Evolutionary conservation across 2,888 invertebrate genomes (phyloP).

Genomic region (Macrophya annulata): DNA sequence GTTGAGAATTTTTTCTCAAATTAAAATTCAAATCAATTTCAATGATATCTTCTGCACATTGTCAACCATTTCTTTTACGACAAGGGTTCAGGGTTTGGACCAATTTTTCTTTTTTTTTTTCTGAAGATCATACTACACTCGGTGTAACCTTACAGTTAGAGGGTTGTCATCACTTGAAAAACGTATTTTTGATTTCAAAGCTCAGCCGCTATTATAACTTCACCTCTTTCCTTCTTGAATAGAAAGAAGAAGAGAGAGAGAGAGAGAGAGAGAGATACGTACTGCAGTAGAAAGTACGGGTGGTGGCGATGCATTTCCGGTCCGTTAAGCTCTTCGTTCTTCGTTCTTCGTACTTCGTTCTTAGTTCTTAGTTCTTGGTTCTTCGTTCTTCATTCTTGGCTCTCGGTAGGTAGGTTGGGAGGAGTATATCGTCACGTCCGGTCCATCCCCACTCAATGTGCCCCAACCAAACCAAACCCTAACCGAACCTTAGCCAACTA

Average conservation of each 20-base stretch:
- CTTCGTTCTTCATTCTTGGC: conserved; percentile 58
- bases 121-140: background rate
- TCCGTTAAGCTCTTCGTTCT: conserved; percentile 57
- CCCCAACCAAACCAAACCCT: conserved; percentile 26
- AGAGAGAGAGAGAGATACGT: background rate
- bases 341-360: conserved; percentile 56
- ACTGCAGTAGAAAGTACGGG: conserved; percentile 55
- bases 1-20: no score
- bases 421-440: conserved; percentile 76
- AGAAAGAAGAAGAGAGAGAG: conserved; percentile 13
- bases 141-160: background rate
- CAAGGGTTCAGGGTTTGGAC: background rate
- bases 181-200: conserved; percentile 36
- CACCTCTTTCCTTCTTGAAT: conserved; percentile 14
- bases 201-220: conserved; percentile 25
- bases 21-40: background rate
- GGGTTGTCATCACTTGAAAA: background rate
- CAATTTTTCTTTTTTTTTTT: background rate
- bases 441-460: conserved; percentile 69
- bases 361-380: conserved; percentile 9
- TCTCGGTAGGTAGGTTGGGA: conserved; percentile 59
- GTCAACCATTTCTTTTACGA: background rate
- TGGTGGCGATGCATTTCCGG: conserved; percentile 69
- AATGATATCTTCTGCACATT: background rate
- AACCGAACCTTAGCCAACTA: conserved; percentile 40